These are phyloP conservation scores for Bombus polaris DNA, from an alignment of 1,140 invertebrate genomes.

Conservation along the genomic window DNA sequence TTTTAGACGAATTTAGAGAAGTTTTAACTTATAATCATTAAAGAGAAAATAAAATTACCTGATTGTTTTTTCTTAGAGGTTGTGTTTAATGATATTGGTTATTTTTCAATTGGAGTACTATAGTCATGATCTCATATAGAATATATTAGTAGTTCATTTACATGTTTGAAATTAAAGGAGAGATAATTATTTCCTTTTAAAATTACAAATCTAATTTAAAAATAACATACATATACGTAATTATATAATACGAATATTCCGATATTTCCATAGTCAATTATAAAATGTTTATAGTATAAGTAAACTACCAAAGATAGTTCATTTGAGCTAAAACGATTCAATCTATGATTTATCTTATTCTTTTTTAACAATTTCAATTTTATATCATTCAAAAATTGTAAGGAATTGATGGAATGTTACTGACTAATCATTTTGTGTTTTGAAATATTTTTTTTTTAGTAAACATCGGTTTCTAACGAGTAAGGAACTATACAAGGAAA, in stretches of 20 bases:
- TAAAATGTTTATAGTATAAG: slow-evolving; percentile 36
- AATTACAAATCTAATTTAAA: slow-evolving; percentile 13
- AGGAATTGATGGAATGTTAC: slow-evolving; percentile 19
- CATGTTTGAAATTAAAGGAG: slow-evolving; percentile 2
- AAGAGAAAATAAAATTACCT: slow-evolving; percentile 14
- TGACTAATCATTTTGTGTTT: slow-evolving; percentile 4
- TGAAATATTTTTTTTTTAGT: slow-evolving; percentile 27
- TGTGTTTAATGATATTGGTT: slow-evolving; percentile 32
- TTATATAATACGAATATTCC: slow-evolving; percentile 5
- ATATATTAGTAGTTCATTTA: slow-evolving; percentile 40
- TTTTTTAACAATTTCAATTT: slow-evolving; percentile 7
- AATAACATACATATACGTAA: slow-evolving; percentile 11
- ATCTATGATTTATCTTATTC: not conserved
- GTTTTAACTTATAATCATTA: slow-evolving; percentile 9
- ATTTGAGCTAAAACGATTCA: slow-evolving; percentile 10
- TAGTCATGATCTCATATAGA: slow-evolving; percentile 49
- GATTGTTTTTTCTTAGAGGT: not conserved
- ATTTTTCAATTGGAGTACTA: slow-evolving; percentile 39
- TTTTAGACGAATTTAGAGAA: not conserved
- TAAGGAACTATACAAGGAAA: slow-evolving; percentile 7
- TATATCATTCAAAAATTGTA: not conserved
- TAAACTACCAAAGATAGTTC: slow-evolving; percentile 46
- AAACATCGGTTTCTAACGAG: not conserved
- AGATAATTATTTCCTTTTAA: not conserved
- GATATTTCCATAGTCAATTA: slow-evolving; percentile 50